Base-by-base conservation (phyloP, 53 echinoderm and acorn worm genomes). In the Zoroaster sp. region DNA sequence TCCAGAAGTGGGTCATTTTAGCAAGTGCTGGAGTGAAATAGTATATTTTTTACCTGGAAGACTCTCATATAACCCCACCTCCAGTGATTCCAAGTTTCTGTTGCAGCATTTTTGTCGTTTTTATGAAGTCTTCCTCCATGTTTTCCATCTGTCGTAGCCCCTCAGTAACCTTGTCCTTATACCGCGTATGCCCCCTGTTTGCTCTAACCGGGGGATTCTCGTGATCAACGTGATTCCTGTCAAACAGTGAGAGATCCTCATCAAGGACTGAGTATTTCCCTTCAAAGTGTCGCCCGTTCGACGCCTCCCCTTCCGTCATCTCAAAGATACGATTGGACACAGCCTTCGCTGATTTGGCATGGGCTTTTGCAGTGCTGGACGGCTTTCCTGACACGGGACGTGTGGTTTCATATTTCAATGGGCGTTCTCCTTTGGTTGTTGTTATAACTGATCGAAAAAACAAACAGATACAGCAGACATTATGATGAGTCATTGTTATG, bases 341-440 rank as follows among this genome's bases (percentile, higher is more conserved):
- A 17, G 81, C 83, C 77, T 83, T 93, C n/a, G 93, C 93, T 28
- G 91, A 87, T 72, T 91, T 91, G 15, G 94, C 88, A 17, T 91
- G 76, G 35, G 88, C 66, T 42, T 30, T 65, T 30, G 72, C 75
- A 12, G 83, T 75, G 32, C 83, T 87, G 12, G 76, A 77, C 4
- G 66, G 80, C 55, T 94, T 96, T 37, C 91, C 94, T 6, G 96
- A 96, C 25, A 93, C 68, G 13, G 96, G 96, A 32, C 94, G 93
- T n/a, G 96, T 96, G 52, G 96, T 96, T 74, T 96, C 96, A 33
- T 93, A 93, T 72, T 94, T 96, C 47, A 96, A 69, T 5, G 96
- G 96, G 21, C 96, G 78, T 3, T 96, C 96, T 40, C 91, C 92
- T 82, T 96, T 96, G 4, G 81, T 81, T 4, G 81, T 66, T n/a